Conservation (phyloP, 2,797 vertebrate species). For the Enteromius anoplus region DNA sequence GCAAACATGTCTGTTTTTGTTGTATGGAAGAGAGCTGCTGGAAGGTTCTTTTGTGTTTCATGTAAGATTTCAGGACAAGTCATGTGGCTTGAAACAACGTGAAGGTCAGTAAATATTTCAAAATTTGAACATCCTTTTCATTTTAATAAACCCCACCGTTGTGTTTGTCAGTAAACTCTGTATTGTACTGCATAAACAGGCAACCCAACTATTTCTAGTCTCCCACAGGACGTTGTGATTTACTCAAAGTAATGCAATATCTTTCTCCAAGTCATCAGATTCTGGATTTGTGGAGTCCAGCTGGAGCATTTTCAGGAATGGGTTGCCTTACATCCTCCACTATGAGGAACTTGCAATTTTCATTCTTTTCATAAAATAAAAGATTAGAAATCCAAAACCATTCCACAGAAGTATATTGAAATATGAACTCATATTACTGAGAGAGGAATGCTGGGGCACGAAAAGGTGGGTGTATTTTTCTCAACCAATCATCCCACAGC, state of each 20-base stretch:
- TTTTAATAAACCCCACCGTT: background rate
- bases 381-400: background rate
- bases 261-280: constrained; percentile 1
- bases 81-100: background rate
- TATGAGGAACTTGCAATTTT: background rate
- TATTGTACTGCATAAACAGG: background rate
- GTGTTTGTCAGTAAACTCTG: background rate
- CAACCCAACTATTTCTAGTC: background rate
- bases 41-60: background rate
- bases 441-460: constrained; percentile 25
- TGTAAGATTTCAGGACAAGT: background rate
- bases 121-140: background rate
- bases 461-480: constrained; percentile 65
- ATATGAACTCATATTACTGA: constrained; percentile 62
- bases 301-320: background rate
- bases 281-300: background rate
- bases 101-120: background rate
- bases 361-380: background rate
- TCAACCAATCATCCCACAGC: constrained; percentile 73
- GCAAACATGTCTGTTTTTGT: background rate
- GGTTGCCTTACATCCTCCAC: background rate
- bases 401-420: background rate
- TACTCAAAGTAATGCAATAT: background rate
- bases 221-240: background rate
- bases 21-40: background rate